Base-by-base conservation (phyloP, 1,140 invertebrate genomes). In the Bombus superbus region DNA sequence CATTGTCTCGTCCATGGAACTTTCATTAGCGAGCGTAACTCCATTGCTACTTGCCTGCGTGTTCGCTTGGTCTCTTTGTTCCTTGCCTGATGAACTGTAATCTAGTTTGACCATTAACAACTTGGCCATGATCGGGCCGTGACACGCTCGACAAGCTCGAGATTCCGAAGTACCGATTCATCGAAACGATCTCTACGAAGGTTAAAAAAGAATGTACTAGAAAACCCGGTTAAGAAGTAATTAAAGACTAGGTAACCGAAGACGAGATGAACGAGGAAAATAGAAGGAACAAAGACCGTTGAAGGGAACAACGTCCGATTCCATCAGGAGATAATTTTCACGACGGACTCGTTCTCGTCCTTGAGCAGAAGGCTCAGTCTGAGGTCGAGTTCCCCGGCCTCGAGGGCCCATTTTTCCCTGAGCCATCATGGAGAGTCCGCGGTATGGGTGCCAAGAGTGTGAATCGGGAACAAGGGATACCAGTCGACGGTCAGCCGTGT, bases 381-480 rank as follows among this genome's bases (percentile, higher is more conserved):
- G 81, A 95, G 93, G 85, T 95, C 94, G 85, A 95, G 95, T 87
- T 95, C 94, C 62, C 94, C 94, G 59, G 95, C 94, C 86, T 95
- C 94, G 74, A 95, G 93, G 86, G 94, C 94, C 94, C 95, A 95
- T 89, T 95, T 95, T 95, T 95, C 94, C 92, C 93, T 93, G 84
- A 95, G 91, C 95, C 94, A 95, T 97, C 96, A 97, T 95, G 97
- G 97, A 83, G 97, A 97, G 92, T 97, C 97, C 83, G 97, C 97
- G 35, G 96, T 97, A 87, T 97, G 97, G 18, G 96, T 96, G 71
- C 96, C 96, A 38, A 97, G 95, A 53, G 96, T 97, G 91, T 97
- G 96, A 88, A 97, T 97, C 15, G 98, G 97, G 94, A 98, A 98
- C 76, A 99, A 96, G 87, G 97, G 98, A 95, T 99, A 99, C 98